Conservation (phyloP, 2,113 vertebrate genomes). For the Anhinga rufa region DNA sequence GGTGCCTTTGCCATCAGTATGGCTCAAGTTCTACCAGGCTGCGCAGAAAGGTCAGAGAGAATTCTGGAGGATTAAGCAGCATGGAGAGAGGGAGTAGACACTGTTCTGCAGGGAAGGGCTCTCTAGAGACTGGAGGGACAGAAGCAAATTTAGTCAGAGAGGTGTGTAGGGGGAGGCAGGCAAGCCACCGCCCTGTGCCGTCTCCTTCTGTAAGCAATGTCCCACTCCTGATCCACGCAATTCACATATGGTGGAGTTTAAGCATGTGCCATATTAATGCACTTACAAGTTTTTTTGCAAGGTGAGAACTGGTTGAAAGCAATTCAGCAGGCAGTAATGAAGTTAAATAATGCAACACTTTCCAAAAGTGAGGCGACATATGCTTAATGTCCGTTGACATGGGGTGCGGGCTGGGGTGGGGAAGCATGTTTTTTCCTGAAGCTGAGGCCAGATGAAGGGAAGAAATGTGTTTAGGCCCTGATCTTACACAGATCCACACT, state of each 20-base stretch:
- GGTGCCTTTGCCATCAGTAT: background rate
- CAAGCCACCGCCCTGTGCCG: fast-evolving
- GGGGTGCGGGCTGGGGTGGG: background rate
- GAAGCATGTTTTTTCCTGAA: background rate
- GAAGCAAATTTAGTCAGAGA: background rate
- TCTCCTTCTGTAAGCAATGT: background rate
- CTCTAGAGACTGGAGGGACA: background rate
- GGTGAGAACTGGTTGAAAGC: background rate
- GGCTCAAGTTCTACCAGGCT: background rate
- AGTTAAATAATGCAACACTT: background rate
- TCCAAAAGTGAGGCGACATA: background rate
- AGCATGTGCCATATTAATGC: background rate
- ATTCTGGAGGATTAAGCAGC: background rate
- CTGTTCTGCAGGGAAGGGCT: background rate
- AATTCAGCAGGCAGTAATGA: background rate
- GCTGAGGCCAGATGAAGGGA: conserved; percentile 24
- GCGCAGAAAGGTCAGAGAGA: background rate
- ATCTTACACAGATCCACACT: conserved; percentile 17
- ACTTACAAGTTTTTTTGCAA: background rate
- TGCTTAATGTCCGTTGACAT: conserved; percentile 20
- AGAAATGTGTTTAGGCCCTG: background rate
- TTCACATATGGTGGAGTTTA: background rate
- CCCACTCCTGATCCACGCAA: background rate
- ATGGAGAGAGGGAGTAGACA: background rate
- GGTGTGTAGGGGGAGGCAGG: background rate